phyloP scores from a whole-genome alignment of 1,140 invertebrate genomes.

The Leptonema lineaticorne region DNA sequence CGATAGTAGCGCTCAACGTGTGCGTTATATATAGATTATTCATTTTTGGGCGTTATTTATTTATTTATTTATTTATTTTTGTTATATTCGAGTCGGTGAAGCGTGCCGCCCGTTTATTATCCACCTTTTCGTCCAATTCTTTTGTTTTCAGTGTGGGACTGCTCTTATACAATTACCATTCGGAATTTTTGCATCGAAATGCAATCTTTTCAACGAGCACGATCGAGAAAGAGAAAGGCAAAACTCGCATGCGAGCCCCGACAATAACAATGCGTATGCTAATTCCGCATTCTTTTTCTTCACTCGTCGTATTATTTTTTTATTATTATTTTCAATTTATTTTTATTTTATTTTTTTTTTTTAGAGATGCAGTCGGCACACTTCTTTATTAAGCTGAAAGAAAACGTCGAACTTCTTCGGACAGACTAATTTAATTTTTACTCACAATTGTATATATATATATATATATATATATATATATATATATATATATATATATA shows the following conservation, averaged over 20 bases:
- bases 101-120: conserved; percentile 40
- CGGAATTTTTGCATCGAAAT: conserved; percentile 41
- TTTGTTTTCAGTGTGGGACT: conserved; percentile 39
- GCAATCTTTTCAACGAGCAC: conserved; percentile 33
- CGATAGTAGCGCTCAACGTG: background rate
- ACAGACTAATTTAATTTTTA: too few species aligned
- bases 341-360: background rate
- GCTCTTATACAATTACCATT: conserved; percentile 39
- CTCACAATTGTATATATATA: too few species aligned
- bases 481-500: too few species aligned
- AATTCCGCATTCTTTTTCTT: conserved; percentile 13
- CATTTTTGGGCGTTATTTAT: conserved; percentile 4
- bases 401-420: conserved; percentile 4
- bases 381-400: conserved; percentile 17
- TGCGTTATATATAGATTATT: conserved; percentile 24
- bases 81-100: conserved; percentile 26
- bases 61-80: conserved; percentile 18
- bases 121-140: conserved; percentile 38
- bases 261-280: conserved; percentile 28
- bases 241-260: background rate
- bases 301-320: background rate
- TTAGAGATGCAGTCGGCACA: background rate
- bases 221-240: too few species aligned
- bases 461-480: too few species aligned
- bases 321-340: background rate